Percentiles rank a stretch among this genome's conserved stretches.
Conservation (phyloP, 1,140 invertebrate genomes). For the Drosophila kurseongensis region DNA sequence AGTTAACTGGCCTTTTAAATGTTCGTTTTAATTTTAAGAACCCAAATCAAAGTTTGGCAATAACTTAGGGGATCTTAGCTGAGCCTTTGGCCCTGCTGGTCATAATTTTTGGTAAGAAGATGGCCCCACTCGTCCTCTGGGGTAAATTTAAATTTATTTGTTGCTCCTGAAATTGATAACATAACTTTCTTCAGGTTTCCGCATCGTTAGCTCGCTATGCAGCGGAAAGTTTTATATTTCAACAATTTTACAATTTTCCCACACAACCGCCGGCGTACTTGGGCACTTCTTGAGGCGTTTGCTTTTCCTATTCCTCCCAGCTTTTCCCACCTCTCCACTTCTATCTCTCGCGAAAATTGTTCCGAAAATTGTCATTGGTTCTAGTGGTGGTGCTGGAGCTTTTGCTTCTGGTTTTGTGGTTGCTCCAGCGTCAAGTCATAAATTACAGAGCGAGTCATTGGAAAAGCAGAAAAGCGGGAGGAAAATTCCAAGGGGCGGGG, state of each 20-base stretch:
- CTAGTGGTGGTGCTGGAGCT: conserved; percentile 27
- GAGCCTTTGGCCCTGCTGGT: conserved; percentile 11
- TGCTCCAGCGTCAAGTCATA: conserved; percentile 71
- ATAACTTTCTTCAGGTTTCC: conserved; percentile 84
- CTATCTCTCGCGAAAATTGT: conserved; percentile 66
- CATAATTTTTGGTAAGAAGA: conserved; percentile 22
- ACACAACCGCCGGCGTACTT: conserved; percentile 26
- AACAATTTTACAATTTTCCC: conserved; percentile 72
- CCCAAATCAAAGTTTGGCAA: conserved; percentile 15
- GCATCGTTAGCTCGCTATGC: conserved; percentile 83
- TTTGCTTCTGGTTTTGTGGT: conserved; percentile 51
- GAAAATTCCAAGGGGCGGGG: conserved; percentile 1
- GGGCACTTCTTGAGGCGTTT: conserved; percentile 22
- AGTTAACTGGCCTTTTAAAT: neutral
- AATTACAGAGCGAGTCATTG: conserved; percentile 79
- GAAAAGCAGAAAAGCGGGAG: conserved; percentile 65
- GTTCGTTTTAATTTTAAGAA: neutral
- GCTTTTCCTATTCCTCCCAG: neutral
- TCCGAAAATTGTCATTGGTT: conserved; percentile 77
- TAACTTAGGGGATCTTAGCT: conserved; percentile 10
- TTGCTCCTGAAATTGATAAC: conserved; percentile 84
- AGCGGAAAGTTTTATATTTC: conserved; percentile 84
- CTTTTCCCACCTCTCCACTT: neutral
- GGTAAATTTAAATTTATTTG: conserved; percentile 84
- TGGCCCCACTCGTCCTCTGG: conserved; percentile 44